phyloP scores from a whole-genome alignment of 2,888 invertebrate genomes.

The Drosophila flavopinicola region DNA sequence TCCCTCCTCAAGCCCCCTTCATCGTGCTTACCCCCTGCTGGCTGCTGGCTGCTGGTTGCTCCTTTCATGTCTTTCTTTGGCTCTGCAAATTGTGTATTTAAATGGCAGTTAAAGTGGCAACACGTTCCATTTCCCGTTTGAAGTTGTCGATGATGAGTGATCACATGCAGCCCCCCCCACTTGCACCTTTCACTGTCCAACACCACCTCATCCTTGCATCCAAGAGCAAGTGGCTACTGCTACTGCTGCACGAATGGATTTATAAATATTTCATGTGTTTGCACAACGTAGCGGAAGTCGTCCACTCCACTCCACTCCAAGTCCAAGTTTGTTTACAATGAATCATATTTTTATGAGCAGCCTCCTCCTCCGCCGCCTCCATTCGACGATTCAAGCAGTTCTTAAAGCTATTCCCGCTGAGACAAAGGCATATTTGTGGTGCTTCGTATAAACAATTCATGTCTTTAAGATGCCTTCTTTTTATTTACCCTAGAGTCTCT shows the following conservation, averaged over 20 bases:
- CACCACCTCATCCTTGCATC: conserved; percentile 12
- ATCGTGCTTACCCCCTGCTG: not conserved
- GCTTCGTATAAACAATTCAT: conserved; percentile 45
- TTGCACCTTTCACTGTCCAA: conserved; percentile 16
- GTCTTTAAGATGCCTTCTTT: conserved; percentile 5
- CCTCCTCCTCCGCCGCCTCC: conserved; percentile 5
- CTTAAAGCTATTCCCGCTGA: conserved; percentile 34
- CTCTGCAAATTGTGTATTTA: conserved; percentile 73
- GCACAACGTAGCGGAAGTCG: conserved; percentile 63
- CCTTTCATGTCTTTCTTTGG: conserved; percentile 69
- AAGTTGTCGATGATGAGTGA: conserved; percentile 62
- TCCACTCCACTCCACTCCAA: conserved; percentile 42
- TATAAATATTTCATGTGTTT: conserved; percentile 76
- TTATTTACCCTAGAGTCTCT: conserved; percentile 21
- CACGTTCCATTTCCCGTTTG: conserved; percentile 76
- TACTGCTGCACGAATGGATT: conserved; percentile 51
- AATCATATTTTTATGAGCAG: conserved; percentile 68
- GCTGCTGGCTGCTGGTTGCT: conserved; percentile 12
- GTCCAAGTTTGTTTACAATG: conserved; percentile 60
- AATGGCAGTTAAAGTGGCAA: conserved; percentile 81
- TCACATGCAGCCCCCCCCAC: conserved; percentile 53
- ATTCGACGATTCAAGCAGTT: conserved; percentile 17
- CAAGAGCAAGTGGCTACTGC: conserved; percentile 23
- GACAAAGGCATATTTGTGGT: conserved; percentile 48
- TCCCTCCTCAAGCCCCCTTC: not conserved